Percentiles rank a stretch among this genome's conserved stretches.
phyloP scores from a whole-genome alignment of 2,113 vertebrate species.

The Romanogobio albipinnatus region DNA sequence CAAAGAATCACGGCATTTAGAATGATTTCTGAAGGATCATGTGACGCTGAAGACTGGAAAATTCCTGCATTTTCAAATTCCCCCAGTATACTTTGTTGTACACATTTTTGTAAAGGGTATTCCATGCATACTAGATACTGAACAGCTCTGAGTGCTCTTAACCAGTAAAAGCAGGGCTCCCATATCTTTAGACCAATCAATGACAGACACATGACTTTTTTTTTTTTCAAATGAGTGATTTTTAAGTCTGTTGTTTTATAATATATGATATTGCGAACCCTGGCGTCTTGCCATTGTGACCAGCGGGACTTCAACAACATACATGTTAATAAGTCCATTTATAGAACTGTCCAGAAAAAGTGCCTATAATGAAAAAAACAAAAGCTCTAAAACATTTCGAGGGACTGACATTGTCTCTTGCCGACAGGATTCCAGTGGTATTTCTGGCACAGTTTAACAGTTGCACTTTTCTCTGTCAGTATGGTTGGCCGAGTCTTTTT shows the following conservation, averaged over 20 bases:
- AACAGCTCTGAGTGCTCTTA: background rate
- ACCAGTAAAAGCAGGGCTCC: no score
- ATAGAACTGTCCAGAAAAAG: background rate
- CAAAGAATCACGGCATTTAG: background rate
- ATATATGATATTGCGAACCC: background rate
- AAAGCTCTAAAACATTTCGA: background rate
- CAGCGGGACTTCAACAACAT: background rate
- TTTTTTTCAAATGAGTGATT: background rate
- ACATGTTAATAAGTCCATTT: constrained; percentile 4
- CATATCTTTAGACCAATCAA: no score
- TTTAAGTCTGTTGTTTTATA: background rate
- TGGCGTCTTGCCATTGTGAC: background rate
- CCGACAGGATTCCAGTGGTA: background rate
- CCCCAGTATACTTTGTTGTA: background rate
- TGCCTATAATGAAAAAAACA: background rate
- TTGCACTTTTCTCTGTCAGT: background rate
- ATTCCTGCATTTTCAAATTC: background rate
- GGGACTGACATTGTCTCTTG: background rate
- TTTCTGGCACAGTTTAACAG: background rate
- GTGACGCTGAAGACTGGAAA: background rate
- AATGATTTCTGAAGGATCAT: background rate
- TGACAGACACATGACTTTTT: background rate
- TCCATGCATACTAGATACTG: background rate
- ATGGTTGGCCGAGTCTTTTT: background rate
- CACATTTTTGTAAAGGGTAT: background rate